A percentile compares a stretch with the other conserved stretches of the same genome.
These are phyloP conservation scores for Oriolus oriolus DNA, from an alignment of 2,113 vertebrate species.

Conservation along the genomic window DNA sequence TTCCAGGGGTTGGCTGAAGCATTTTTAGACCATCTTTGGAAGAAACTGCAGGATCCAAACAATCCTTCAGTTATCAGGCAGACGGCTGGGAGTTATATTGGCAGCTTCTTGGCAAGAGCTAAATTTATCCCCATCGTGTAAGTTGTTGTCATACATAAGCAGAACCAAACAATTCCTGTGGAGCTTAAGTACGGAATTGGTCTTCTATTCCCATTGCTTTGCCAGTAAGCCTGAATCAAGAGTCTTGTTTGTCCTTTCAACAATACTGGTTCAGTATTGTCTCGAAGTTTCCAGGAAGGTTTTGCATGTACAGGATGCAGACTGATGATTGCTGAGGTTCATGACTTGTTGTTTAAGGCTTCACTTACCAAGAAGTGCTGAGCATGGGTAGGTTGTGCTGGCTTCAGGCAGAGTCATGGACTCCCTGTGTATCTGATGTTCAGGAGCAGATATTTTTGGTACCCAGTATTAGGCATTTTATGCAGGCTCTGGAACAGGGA, in stretches of 20 bases:
- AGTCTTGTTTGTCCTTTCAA: background rate
- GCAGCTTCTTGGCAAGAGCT: conserved; percentile 93
- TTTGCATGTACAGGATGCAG: background rate
- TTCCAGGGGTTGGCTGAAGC: conserved; percentile 88
- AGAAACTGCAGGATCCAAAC: conserved; percentile 84
- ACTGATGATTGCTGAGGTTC: background rate
- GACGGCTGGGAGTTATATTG: conserved; percentile 87
- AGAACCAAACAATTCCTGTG: background rate
- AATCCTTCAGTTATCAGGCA: conserved; percentile 88
- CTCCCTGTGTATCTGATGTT: background rate
- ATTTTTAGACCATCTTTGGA: conserved; percentile 96
- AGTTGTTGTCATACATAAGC: conserved; percentile 61
- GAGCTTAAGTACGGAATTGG: background rate
- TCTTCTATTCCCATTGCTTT: background rate
- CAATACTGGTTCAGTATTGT: background rate
- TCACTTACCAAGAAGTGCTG: background rate
- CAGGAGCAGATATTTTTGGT: background rate
- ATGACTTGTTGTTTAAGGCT: background rate
- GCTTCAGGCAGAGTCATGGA: background rate
- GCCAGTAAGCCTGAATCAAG: background rate
- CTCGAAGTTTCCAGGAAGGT: background rate
- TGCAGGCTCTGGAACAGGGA: background rate
- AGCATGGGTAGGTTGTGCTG: background rate
- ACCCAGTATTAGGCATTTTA: background rate
- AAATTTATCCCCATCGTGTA: conserved; percentile 90